These are phyloP conservation scores for Dascillus cervinus DNA, from an alignment of 2,888 invertebrate genomes.

Conservation along the genomic window DNA sequence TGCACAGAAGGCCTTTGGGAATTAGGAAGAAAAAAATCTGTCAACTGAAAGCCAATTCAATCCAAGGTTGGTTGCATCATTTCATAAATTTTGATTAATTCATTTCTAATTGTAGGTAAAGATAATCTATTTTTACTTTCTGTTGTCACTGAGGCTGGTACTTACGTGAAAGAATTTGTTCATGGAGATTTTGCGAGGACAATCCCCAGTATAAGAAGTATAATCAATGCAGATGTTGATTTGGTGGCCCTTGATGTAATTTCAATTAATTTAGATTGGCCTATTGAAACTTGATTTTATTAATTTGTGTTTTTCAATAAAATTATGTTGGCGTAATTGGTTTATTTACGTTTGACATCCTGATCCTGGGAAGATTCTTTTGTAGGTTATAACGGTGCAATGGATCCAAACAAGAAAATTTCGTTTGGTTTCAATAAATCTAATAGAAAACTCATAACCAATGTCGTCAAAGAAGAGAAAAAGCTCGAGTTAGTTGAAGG, in stretches of 20 bases:
- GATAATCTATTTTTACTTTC: constrained; percentile 55
- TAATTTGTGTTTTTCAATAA: too few species aligned
- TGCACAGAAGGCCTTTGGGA: constrained; percentile 75
- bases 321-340: too few species aligned
- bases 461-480: constrained; percentile 43
- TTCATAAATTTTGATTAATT: constrained; percentile 20
- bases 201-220: constrained; percentile 61
- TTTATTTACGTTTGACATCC: too few species aligned
- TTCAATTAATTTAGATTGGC: constrained; percentile 70
- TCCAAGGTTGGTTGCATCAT: constrained; percentile 38
- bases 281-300: constrained; percentile 40
- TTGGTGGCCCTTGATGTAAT: constrained; percentile 89
- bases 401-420: constrained; percentile 54
- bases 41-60: constrained; percentile 51
- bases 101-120: constrained; percentile 34
- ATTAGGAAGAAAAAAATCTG: constrained; percentile 60
- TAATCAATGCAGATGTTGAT: constrained; percentile 67
- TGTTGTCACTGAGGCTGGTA: constrained; percentile 81
- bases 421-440: constrained; percentile 75
- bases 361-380: too few species aligned
- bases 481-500: constrained; percentile 66
- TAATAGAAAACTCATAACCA: constrained; percentile 45
- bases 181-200: constrained; percentile 94
- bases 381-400: too few species aligned
- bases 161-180: constrained; percentile 96